These are phyloP conservation scores for Bolborhynchus lineola DNA, from an alignment of 2,113 vertebrate genomes.

Conservation along the genomic window DNA sequence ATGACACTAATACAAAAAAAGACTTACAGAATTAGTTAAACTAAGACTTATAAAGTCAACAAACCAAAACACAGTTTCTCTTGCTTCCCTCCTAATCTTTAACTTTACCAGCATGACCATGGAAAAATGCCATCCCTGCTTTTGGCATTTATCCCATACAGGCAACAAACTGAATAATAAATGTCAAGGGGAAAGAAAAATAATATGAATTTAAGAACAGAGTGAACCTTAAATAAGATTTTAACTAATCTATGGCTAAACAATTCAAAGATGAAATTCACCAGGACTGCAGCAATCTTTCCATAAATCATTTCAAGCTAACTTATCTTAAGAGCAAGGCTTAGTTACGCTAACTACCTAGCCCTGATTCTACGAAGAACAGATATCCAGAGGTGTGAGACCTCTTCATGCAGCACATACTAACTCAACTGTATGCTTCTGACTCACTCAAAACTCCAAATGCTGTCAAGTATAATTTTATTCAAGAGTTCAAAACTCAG, in stretches of 20 bases:
- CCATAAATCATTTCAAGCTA: not conserved
- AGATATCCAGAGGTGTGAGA: not conserved
- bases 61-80: not conserved
- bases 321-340: not conserved
- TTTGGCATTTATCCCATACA: not conserved
- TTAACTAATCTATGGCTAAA: not conserved
- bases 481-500: conserved; percentile 1
- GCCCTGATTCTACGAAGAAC: not conserved
- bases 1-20: not conserved
- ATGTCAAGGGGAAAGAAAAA: not conserved
- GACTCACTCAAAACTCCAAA: not conserved
- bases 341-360: not conserved
- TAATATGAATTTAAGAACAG: not conserved
- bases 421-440: not conserved
- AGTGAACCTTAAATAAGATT: not conserved
- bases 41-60: not conserved
- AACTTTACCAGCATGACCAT: not conserved
- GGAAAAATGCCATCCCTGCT: not conserved
- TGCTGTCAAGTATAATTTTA: not conserved
- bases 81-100: not conserved
- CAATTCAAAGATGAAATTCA: not conserved
- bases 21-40: not conserved
- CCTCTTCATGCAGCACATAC: not conserved
- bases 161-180: not conserved
- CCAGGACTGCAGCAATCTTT: not conserved